Evolutionary conservation across 2,113 vertebrate genomes (phyloP), one percentile per base, ranked within the genome.

Genomic region (Dromaius novaehollandiae): DNA sequence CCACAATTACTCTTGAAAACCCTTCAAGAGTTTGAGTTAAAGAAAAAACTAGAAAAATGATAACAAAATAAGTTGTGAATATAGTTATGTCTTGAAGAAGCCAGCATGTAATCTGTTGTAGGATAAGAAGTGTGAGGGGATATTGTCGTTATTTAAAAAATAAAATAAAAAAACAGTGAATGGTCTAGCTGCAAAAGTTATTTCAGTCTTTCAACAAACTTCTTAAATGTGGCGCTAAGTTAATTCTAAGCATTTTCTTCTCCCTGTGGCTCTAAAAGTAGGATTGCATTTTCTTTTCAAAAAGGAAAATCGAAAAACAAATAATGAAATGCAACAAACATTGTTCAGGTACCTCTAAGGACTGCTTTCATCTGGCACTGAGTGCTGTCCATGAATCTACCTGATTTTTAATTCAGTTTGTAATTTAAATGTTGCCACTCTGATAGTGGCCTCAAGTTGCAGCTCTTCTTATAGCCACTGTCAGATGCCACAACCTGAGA

Each of bases 321-420:
- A 17, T 24, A n/a, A 4, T 66, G 28, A 85, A 65, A 44, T 53
- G 14, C n/a, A 56, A 63, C 30, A 26, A 15, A 38, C 22, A 4
- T 58, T 77, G 7, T 60, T 88, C n/a, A 63, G 36, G 50, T 40
- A 79, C 36, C 34, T 82, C 24, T 64, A 76, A 64, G 42, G 32
- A 61, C 26, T 58, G 32, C n/a, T 80, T 70, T 42, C 24, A 56
- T 28, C 56, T 89, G 46, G 13, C 63, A 51, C 30, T 36, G 68
- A 28, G 42, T 17, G 64, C 51, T 82, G 32, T 82, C 66, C 30
- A 73, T 46, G 82, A 69, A 73, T 85, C 66, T 65, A 6, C 8
- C 38, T 82, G n/a, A 14, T 32, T 73, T 90, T 82, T 87, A 53
- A 61, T 80, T 89, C 77, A 93, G 38, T 64, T 96, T 90, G 84